These are phyloP conservation scores for Sebastes hubbsi DNA, from an alignment of 2,797 vertebrate species.

Conservation along the genomic window DNA sequence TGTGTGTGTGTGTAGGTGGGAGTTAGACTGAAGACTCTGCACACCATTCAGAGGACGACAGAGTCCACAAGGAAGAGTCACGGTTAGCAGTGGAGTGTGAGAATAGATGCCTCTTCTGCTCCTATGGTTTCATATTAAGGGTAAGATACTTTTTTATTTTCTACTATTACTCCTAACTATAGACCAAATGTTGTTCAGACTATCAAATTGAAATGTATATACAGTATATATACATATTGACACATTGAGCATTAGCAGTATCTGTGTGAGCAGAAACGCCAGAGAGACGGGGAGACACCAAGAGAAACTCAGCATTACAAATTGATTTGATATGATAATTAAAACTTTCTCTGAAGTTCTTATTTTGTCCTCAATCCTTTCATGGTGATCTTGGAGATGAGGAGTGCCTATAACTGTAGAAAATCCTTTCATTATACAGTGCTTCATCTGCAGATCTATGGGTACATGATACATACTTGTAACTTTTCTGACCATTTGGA, in stretches of 20 bases:
- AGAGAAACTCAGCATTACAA: not conserved
- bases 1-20: not conserved
- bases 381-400: not conserved
- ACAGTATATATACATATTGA: not conserved
- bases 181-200: not conserved
- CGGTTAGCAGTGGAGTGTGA: conserved; percentile 23
- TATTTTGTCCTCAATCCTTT: not conserved
- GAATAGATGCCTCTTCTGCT: conserved; percentile 18
- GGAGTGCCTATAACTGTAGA: not conserved
- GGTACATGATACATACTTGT: not conserved
- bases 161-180: not conserved
- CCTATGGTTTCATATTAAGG: conserved; percentile 13
- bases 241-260: no score
- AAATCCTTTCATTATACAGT: not conserved
- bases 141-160: conserved; percentile 39
- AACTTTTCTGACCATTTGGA: not conserved
- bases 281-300: not conserved
- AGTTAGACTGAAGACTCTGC: conserved; percentile 20
- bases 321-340: not conserved
- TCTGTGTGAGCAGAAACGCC: not conserved
- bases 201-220: not conserved
- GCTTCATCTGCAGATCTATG: not conserved
- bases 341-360: not conserved
- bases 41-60: conserved; percentile 35
- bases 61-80: conserved; percentile 35